phyloP scores from a whole-genome alignment of 1,140 invertebrate species.

The Yoshiicerus persimilis region DNA sequence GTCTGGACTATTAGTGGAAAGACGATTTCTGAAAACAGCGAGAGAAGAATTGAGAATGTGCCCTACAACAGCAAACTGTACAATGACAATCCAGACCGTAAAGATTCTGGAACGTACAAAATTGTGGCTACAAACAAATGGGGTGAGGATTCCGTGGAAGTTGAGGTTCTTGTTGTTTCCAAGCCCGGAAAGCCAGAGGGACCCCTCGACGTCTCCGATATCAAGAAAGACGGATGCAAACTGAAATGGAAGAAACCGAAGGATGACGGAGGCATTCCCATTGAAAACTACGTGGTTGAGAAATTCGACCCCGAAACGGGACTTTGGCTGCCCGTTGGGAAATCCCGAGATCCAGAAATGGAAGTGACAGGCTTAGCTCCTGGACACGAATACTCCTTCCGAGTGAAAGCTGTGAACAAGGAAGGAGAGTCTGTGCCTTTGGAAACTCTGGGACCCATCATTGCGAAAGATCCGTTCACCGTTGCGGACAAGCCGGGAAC shows the following conservation, averaged over 20 bases:
- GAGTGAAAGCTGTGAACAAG: slow-evolving; percentile 94
- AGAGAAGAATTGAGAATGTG: slow-evolving; percentile 73
- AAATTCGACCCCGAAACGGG: slow-evolving; percentile 91
- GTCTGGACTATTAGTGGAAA: slow-evolving; percentile 70
- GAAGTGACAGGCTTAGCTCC: slow-evolving; percentile 84
- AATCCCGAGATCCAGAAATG: slow-evolving; percentile 77
- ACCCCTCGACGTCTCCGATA: slow-evolving; percentile 90
- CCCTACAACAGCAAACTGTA: slow-evolving; percentile 85
- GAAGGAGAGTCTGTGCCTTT: slow-evolving; percentile 97
- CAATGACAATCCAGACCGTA: slow-evolving; percentile 76
- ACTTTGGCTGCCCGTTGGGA: slow-evolving; percentile 84
- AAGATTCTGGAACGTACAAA: slow-evolving; percentile 82
- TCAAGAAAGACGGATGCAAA: slow-evolving; percentile 91
- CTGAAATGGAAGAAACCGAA: slow-evolving; percentile 97
- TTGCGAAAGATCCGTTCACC: slow-evolving; percentile 95
- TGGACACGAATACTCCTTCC: slow-evolving; percentile 96
- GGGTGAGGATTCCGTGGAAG: slow-evolving; percentile 83
- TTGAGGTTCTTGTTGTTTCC: slow-evolving; percentile 88
- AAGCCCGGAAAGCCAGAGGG: slow-evolving; percentile 79
- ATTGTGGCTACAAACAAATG: slow-evolving; percentile 82
- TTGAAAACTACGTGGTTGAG: slow-evolving; percentile 92
- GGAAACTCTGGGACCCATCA: slow-evolving; percentile 84
- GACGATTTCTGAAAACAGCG: slow-evolving; percentile 59
- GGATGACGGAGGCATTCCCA: slow-evolving; percentile 94
- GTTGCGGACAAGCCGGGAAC: slow-evolving; percentile 78